Evolutionary conservation across 2,113 vertebrate species (phyloP), one percentile per base, ranked within the genome.

Genomic region (Ariopsis seemanni): DNA sequence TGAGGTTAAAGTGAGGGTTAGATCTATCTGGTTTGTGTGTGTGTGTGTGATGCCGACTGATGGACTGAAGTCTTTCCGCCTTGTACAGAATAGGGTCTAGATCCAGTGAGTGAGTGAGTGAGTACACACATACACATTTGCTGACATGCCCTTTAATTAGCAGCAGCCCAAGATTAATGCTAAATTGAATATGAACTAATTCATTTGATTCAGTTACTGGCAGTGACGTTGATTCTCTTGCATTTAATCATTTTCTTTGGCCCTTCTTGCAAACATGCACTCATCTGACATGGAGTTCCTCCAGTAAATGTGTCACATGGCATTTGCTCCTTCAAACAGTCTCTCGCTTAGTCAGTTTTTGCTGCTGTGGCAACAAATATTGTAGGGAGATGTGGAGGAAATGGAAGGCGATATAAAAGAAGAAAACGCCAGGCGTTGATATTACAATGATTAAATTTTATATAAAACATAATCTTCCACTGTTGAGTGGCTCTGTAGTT

Each of bases 311-410:
- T 95, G 92, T 94, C 94, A 94, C 91, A 94, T 93, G 93, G 88
- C 92, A 94, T 94, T 95, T 93, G 90, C 89, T 92, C 91, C 90
- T 90, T 92, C 89, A 84, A 18, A 87, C 89, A 84, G 62, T 84
- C 89, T 90, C 90, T 42, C 6, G 88, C 88, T 91, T 89, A 89
- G 92, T 92, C 92, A 91, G 90, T 91, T 94, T 62, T 62, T 89
- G 94, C 94, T 94, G 92, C 95, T 92, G 93, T 95, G 92, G 94
- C 93, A 95, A 95, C 95, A 92, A 91, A 93, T 53, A 91, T 89
- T 7, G 82, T 90, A 89, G 91, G 90, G 79, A 90, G 91, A 83
- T 85, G 88, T 60, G 89, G 81, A 90, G 88, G 84, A 88, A 91
- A 12, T 75, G 11, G 27, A 86, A 77, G 58, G 20, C 8, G 10